A percentile compares a stretch with the other conserved stretches of the same genome.
Evolutionary conservation across 2,113 vertebrate species (phyloP).

Genomic region (Delphinapterus leucas): DNA sequence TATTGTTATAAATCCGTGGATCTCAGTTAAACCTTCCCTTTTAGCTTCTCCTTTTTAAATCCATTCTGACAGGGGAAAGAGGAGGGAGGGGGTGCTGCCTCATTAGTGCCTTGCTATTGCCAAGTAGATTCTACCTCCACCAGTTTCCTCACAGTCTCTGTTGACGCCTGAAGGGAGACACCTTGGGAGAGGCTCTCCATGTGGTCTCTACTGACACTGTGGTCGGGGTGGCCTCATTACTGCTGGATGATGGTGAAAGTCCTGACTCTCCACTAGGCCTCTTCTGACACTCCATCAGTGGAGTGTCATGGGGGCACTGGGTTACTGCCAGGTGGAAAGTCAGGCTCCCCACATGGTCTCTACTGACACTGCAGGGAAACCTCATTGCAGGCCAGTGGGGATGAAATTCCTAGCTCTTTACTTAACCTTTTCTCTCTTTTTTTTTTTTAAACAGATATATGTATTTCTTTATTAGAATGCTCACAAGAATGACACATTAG

Average conservation of each 20-base stretch:
- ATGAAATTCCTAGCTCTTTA: not conserved
- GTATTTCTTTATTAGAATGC: conserved; percentile 52
- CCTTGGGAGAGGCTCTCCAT: not conserved
- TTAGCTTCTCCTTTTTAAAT: not conserved
- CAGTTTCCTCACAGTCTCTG: not conserved
- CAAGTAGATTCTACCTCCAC: not conserved
- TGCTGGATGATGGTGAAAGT: not conserved
- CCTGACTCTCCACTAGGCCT: not conserved
- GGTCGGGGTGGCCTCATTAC: not conserved
- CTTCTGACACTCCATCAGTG: not conserved
- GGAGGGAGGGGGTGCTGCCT: not conserved
- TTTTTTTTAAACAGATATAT: not conserved
- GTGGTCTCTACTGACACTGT: not conserved
- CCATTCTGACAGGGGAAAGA: not conserved
- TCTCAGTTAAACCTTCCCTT: not conserved
- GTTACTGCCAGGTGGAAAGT: not conserved
- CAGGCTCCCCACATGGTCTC: not conserved
- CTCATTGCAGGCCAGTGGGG: not conserved
- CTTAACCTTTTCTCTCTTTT: not conserved
- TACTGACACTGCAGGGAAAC: not conserved
- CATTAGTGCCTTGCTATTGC: not conserved
- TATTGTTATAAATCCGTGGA: not conserved
- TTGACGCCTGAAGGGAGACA: not conserved
- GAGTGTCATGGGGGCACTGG: not conserved
- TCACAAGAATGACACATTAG: not conserved